Evolutionary conservation across 2,797 vertebrate genomes (phyloP).

Genomic region (Aselliscus stoliczkanus): DNA sequence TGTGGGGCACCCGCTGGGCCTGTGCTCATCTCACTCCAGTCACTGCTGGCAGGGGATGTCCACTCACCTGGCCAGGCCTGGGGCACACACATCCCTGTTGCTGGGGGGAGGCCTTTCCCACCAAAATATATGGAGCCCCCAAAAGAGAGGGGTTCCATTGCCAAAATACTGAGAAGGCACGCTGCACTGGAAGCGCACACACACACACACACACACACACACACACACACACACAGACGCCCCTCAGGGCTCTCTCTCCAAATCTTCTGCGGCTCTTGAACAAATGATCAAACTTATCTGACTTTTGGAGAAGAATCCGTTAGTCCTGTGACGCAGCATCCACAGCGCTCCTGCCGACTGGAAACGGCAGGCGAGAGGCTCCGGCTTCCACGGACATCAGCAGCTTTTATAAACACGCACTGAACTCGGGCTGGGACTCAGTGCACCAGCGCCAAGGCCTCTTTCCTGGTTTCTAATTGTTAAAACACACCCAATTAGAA

Average conservation of each 20-base stretch:
- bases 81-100: background rate
- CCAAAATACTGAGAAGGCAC: background rate
- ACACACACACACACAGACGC: background rate
- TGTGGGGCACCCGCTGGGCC: background rate
- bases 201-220: too few species aligned
- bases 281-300: background rate
- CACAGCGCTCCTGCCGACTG: background rate
- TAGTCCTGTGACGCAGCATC: background rate
- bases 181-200: background rate
- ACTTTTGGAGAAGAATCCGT: background rate
- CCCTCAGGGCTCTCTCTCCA: background rate
- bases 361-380: background rate
- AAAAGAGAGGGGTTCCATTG: background rate
- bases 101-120: background rate
- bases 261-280: background rate
- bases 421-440: background rate
- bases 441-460: background rate
- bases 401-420: background rate
- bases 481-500: constrained; percentile 6
- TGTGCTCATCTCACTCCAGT: background rate
- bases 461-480: background rate
- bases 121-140: background rate
- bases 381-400: background rate
- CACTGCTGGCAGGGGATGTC: background rate
- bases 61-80: background rate